Conservation (phyloP, 92 coral and sea anemone genomes). For the Desmophyllum pertusum region DNA sequence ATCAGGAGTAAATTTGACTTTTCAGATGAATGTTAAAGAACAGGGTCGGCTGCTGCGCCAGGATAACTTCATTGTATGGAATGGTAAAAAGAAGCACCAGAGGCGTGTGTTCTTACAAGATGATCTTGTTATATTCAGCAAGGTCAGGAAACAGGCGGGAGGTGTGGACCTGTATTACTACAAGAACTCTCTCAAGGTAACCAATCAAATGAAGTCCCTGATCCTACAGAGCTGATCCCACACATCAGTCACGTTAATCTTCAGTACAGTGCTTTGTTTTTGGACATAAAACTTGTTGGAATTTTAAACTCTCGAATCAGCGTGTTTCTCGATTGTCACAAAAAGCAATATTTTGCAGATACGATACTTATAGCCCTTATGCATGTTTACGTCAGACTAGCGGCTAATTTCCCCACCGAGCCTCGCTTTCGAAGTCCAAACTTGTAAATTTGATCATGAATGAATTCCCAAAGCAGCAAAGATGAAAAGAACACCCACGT, state of each 20-base stretch:
- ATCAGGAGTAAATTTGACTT: neutral
- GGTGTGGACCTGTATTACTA: constrained; percentile 93
- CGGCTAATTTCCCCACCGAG: too few relatives aligned
- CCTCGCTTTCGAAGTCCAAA: too few relatives aligned
- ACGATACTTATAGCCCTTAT: too few relatives aligned
- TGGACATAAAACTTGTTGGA: neutral
- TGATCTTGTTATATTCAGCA: constrained; percentile 94
- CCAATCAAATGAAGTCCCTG: neutral
- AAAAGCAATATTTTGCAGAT: neutral
- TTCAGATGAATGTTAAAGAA: constrained; percentile 94
- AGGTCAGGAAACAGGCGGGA: constrained; percentile 90
- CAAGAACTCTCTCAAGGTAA: constrained; percentile 96
- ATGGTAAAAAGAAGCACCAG: constrained; percentile 87
- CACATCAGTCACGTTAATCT: neutral
- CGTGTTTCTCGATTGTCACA: neutral
- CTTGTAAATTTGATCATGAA: too few relatives aligned
- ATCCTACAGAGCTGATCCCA: neutral
- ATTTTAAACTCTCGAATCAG: neutral
- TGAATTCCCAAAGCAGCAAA: too few relatives aligned
- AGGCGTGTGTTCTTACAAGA: constrained; percentile 94
- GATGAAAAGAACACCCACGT: too few relatives aligned
- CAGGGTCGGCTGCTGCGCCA: constrained; percentile 96
- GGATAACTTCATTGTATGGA: constrained; percentile 93
- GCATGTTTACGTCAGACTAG: too few relatives aligned
- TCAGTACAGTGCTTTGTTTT: neutral